A percentile compares a stretch with the other conserved stretches of the same genome.
Conservation (phyloP, 1,140 invertebrate species). For the Nasonia giraulti region DNA sequence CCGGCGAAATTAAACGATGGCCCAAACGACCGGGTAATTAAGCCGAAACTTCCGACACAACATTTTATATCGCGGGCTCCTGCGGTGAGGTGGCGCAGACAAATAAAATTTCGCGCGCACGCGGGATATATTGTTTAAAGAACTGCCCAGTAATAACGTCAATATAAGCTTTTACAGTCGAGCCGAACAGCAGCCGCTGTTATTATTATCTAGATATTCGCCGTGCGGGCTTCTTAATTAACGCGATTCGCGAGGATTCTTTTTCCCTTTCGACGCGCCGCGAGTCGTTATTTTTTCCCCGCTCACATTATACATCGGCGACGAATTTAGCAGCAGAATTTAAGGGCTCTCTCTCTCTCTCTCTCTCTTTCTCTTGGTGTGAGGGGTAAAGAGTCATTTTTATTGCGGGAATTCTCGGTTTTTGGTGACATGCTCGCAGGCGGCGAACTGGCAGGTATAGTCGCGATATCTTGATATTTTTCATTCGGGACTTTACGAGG, state of each 20-base stretch:
- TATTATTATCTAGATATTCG: conserved; percentile 24
- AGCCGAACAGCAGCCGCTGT: background rate
- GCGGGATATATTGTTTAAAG: background rate
- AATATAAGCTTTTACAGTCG: background rate
- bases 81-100: background rate
- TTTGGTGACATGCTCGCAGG: background rate
- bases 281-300: too few species aligned
- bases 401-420: too few species aligned
- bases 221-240: conserved; percentile 35
- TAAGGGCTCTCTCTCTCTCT: too few species aligned
- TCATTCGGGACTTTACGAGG: background rate
- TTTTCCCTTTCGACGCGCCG: background rate
- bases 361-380: too few species aligned
- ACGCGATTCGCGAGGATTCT: background rate
- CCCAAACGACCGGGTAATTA: background rate
- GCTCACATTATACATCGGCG: too few species aligned
- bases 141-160: background rate
- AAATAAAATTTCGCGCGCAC: background rate
- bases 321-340: too few species aligned
- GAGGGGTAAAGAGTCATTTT: too few species aligned
- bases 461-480: background rate
- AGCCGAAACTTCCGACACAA: background rate
- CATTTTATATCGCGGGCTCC: conserved; percentile 25
- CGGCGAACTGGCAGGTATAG: background rate
- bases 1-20: background rate